phyloP scores from a whole-genome alignment of 2,113 vertebrate species.

The Ailurus styani region DNA sequence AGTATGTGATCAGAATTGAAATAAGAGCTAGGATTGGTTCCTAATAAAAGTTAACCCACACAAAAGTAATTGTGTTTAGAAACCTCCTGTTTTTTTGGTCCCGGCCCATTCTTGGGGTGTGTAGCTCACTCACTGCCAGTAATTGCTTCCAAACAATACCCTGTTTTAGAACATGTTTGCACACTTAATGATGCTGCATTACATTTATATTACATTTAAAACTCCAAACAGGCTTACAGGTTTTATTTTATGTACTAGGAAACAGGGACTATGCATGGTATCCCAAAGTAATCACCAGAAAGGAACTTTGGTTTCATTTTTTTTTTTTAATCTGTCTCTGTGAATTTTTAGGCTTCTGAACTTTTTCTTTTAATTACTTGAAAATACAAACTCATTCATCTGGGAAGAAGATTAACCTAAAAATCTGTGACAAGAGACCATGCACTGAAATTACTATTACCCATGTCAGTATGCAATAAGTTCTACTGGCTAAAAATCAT shows the following conservation, averaged over 20 bases:
- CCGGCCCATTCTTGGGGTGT: constrained; percentile 86
- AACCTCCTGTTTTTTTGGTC: constrained; percentile 83
- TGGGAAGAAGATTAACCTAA: constrained; percentile 34
- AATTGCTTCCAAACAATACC: constrained; percentile 96
- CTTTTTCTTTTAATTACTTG: constrained; percentile 61
- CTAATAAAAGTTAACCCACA: constrained; percentile 88
- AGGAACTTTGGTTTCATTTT: constrained; percentile 52
- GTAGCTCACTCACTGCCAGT: constrained; percentile 88
- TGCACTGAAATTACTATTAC: constrained; percentile 1
- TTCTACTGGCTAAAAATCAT: constrained; percentile 5
- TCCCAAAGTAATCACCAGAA: constrained; percentile 35
- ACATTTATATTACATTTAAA: constrained; percentile 79
- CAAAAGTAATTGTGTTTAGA: constrained; percentile 88
- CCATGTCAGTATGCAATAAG: background rate
- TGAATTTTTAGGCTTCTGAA: constrained; percentile 68
- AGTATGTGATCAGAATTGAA: constrained; percentile 90
- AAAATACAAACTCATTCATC: constrained; percentile 57
- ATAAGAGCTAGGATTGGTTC: constrained; percentile 82
- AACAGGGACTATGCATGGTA: constrained; percentile 39
- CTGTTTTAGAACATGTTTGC: constrained; percentile 81
- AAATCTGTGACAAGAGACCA: constrained; percentile 11
- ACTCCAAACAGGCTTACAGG: constrained; percentile 59
- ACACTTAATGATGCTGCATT: constrained; percentile 78
- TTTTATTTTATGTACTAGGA: constrained; percentile 71
- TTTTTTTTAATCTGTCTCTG: constrained; percentile 45